Base-by-base conservation (phyloP, 2,797 vertebrate genomes). In the Microctenopoma lineatum region DNA sequence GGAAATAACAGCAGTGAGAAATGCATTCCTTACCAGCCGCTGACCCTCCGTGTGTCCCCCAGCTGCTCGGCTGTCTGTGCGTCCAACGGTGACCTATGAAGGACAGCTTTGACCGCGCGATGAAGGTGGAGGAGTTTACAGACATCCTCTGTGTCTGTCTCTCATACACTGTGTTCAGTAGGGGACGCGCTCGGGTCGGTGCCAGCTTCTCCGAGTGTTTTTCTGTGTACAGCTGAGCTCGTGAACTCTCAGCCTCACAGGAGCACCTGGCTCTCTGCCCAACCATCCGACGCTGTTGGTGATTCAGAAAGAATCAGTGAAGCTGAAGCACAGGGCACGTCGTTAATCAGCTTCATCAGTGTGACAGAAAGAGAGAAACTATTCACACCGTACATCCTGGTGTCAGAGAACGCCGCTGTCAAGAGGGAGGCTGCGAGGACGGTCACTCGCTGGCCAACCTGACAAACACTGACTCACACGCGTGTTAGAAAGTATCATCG, bases 1-100 rank as follows among this genome's bases (percentile, higher is more conserved):
- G 21, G 36, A 46, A 66, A 57, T 41, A 44, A 36, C 21, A 25
- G 41, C 9, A 8, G 42, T 32, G 4, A 54, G 27, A 55, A 65
- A 15, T 32, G 6, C 18, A 18, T 7, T 55, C 46, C 16, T 8
- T 45, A 7, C 42, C 42, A 8, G n/a, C n/a, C 42, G 46, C 41
- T 32, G 29, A 39, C 25, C 11, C 1, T 10, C n/a, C 9, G 7
- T 1, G 16, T 12, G 7, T 47, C 25, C 0, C 25, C 32, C 14
- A 32, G 26, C 48, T 45, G 11, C 26, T 14, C 9, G 8, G 41
- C 6, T 16, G 11, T 16, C 41, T 16, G 5, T 7, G 0, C 41
- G 1, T 15, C 15, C 6, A 16, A 16, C 16, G 13, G 21, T 7
- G 15, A 59, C 15, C 29, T 32, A 32, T 5, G 7, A 32, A 32